Base-by-base conservation (phyloP, 2,888 invertebrate genomes). In the Cephus rjabovi region DNA sequence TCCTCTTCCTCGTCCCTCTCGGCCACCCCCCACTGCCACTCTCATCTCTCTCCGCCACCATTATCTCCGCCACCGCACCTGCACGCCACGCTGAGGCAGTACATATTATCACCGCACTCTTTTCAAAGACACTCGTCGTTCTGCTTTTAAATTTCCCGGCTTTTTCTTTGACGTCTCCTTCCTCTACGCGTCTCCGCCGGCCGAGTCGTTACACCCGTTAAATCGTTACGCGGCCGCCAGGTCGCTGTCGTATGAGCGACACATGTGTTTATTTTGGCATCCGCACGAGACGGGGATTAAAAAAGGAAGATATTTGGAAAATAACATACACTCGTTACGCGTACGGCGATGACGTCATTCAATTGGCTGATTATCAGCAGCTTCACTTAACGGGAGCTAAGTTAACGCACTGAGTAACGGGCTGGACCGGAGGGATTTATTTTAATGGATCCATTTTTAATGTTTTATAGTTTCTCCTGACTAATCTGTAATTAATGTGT, bases 41-140 rank as follows among this genome's bases (percentile, higher is more conserved):
- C 86, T 87, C 87, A 86, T 86, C 87, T 86, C 83, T 85, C 86
- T 81, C 86, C 85, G 75, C 82, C 82, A 76, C 83, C 85, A 84
- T 86, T 86, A 82, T 85, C 85, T 81, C 85, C 84, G 75, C 83
- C 83, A 75, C 83, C 82, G 83, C 85, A 85, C 84, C 81, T 87
- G 80, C 86, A 86, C 84, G 86, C 85, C 83, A 84, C 83, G 81
- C 86, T 85, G 79, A 86, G 82, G 84, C 86, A 87, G 84, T 87
- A 87, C 87, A 87, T 87, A 81, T 83, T 85, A 78, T 77, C 75
- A 71, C 56, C 37, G 30, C 74, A 74, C 74, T 74, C 74, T 34
- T 34, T 23, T 34, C 31, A 31, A 35, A 23, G 74, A 74, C 74
- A 74, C 74, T 74, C 12, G 74, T 70, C 34, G 69, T 56, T n/a